A percentile compares a stretch with the other conserved stretches of the same genome.
These are phyloP conservation scores for Apogon hyalosoma DNA, from an alignment of 2,797 vertebrate species.

Conservation along the genomic window DNA sequence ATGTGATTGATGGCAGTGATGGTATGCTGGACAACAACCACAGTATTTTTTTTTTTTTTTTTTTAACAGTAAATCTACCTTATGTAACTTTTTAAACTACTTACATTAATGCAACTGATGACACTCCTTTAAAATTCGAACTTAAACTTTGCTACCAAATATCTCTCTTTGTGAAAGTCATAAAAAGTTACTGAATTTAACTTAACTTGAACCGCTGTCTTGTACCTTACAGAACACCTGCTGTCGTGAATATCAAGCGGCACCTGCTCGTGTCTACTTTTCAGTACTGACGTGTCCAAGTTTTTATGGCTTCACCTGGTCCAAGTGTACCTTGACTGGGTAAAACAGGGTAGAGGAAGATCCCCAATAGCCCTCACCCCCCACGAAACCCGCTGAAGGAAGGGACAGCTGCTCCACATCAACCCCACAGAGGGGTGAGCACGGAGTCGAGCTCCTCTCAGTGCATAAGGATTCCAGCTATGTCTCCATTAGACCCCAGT, in stretches of 20 bases:
- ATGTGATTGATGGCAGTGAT: background rate
- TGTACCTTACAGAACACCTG: constrained; percentile 50
- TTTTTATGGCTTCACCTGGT: constrained; percentile 71
- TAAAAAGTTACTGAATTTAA: constrained; percentile 39
- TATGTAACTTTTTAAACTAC: too few relatives aligned
- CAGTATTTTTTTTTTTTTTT: too few relatives aligned
- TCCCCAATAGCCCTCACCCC: constrained; percentile 13
- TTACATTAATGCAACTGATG: background rate
- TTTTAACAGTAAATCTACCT: too few relatives aligned
- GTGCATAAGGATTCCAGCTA: constrained; percentile 82
- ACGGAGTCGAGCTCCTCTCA: constrained; percentile 61
- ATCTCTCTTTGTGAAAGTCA: constrained; percentile 52
- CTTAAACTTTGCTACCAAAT: too few relatives aligned
- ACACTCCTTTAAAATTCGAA: background rate
- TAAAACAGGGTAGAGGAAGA: constrained; percentile 58
- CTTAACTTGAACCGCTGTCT: constrained; percentile 38
- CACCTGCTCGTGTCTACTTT: constrained; percentile 67
- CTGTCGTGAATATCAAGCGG: constrained; percentile 69
- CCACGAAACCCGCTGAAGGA: constrained; percentile 74
- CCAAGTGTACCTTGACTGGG: constrained; percentile 72
- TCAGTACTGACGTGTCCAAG: constrained; percentile 57
- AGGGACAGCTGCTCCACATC: constrained; percentile 82
- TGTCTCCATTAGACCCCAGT: constrained; percentile 79
- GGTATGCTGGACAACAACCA: too few relatives aligned
- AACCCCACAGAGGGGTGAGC: constrained; percentile 50